Evolutionary conservation across 1,140 invertebrate species (phyloP), one percentile per base, ranked within the genome.

Genomic region (Meteorus sp.): DNA sequence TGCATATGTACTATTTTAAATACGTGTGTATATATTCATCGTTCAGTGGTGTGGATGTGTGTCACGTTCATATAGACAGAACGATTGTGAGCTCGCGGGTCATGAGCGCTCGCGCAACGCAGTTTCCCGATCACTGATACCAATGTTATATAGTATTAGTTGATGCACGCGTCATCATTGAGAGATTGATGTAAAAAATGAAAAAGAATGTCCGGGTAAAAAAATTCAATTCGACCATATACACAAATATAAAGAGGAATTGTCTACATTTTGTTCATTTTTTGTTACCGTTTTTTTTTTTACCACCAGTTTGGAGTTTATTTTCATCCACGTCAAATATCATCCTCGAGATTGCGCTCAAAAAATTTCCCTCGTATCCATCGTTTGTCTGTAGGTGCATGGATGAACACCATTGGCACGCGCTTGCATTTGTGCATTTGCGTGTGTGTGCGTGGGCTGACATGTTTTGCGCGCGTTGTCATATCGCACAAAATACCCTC

Each of bases 281-380:
- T 29, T 19, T 41, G 5, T 55, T 29, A 5, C 9, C 9, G 15
- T 20, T 50, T 37, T 15, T 59, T 52, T 60, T 60, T 35, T 37
- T 54, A 25, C 41, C 35, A 44, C 31, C 37, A 48, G 51, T 20
- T 50, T 51, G 19, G 29, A 60, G 51, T 60, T 60, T 60, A 53
- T 60, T 60, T 60, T 60, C 33, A 60, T 60, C 51, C 44, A 50
- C 51, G 57, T 55, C 58, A 55, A 45, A 60, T 60, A 48, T 60
- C 50, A 60, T 60, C 51, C 52, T 55, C 56, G 56, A 50, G 44
- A 55, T 58, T 51, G 51, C 51, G 23, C 35, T 35, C n/a, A n/a
- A n/a, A 39, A 39, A 25, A 58, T 35, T 51, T 50, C 47, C 33
- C 35, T 39, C 47, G 20, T 51, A 31, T 39, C 35, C 23, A 45